These are phyloP conservation scores for Mayetiola destructor DNA, from an alignment of 2,888 invertebrate species.

Conservation along the genomic window DNA sequence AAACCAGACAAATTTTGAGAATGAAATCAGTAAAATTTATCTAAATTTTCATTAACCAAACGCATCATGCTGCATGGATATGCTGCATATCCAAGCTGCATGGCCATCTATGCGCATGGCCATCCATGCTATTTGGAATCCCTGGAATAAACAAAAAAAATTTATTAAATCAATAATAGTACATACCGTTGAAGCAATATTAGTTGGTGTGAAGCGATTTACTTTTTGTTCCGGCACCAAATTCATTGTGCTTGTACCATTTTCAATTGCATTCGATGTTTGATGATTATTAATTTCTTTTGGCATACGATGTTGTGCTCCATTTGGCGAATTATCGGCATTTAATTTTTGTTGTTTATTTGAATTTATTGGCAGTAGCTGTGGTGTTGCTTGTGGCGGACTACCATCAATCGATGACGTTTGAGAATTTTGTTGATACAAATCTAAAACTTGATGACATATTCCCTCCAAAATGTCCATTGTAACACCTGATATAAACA, in stretches of 20 bases:
- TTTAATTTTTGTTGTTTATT: conserved; percentile 9
- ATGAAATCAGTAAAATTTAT: too few species aligned
- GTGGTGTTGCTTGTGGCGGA: conserved; percentile 32
- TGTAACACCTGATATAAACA: conserved; percentile 89
- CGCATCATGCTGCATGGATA: too few species aligned
- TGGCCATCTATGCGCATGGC: too few species aligned
- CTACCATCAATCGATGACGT: conserved; percentile 32
- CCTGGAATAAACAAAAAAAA: too few species aligned
- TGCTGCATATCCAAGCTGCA: too few species aligned
- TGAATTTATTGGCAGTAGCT: neutral
- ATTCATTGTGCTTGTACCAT: conserved; percentile 36
- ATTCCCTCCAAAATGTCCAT: conserved; percentile 92
- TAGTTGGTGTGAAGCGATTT: neutral
- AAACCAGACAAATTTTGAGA: too few species aligned
- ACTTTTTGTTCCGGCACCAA: conserved; percentile 27
- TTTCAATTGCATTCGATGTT: conserved; percentile 32
- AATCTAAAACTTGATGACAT: conserved; percentile 86
- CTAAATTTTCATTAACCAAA: too few species aligned
- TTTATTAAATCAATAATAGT: too few species aligned
- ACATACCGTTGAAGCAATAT: too few species aligned
- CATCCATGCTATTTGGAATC: too few species aligned
- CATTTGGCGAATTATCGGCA: neutral
- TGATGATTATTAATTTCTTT: neutral
- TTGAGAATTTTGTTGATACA: conserved; percentile 59
- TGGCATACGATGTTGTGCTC: neutral